Evolutionary conservation across 2,797 vertebrate species (phyloP).

Genomic region (Cossypha heuglini): DNA sequence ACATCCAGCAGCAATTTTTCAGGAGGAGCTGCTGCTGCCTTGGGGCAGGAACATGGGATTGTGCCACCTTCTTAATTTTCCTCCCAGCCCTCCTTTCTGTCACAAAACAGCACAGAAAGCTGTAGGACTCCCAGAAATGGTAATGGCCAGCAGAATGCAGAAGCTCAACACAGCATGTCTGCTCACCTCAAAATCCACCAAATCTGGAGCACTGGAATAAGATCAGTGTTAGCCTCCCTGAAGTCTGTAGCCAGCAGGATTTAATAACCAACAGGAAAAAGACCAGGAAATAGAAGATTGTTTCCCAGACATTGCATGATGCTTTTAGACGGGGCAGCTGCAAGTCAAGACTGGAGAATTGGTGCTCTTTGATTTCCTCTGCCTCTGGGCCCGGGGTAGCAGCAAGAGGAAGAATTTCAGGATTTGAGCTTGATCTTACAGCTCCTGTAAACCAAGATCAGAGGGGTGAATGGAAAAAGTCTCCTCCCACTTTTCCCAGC

Average conservation of each 20-base stretch:
- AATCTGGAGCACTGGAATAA: background rate
- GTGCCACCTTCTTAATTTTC: background rate
- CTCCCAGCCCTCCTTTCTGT: background rate
- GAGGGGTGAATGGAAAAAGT: background rate
- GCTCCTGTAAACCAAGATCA: background rate
- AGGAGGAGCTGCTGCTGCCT: background rate
- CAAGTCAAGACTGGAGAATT: background rate
- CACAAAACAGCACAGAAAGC: background rate
- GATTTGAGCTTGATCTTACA: background rate
- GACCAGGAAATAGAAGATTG: background rate
- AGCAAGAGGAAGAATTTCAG: background rate
- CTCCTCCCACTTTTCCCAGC: background rate
- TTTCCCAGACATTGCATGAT: background rate
- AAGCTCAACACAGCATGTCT: background rate
- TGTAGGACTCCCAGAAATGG: background rate
- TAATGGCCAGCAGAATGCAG: background rate
- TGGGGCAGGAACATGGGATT: background rate
- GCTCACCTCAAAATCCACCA: background rate
- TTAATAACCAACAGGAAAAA: background rate
- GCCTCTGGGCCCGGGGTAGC: background rate
- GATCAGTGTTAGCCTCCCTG: background rate
- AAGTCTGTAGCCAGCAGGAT: background rate
- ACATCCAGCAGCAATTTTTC: background rate
- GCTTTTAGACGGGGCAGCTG: background rate
- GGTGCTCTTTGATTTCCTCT: background rate